These are phyloP conservation scores for Drosophila suboccidentalis DNA, from an alignment of 2,888 invertebrate genomes.

Conservation along the genomic window DNA sequence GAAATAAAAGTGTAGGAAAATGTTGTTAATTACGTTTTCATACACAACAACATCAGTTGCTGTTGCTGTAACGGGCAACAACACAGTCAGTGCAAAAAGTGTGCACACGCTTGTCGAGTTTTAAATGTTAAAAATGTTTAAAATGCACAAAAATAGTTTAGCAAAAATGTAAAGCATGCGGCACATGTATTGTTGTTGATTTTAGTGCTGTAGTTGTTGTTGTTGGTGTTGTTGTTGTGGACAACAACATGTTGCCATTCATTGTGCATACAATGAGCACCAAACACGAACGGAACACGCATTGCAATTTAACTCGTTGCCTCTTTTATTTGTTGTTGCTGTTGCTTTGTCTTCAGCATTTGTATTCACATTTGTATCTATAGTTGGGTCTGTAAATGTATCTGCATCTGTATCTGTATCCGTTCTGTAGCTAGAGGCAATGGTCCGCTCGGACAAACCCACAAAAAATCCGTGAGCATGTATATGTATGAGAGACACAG, in stretches of 20 bases:
- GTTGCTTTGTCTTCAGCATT: conserved; percentile 46
- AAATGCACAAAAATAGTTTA: conserved; percentile 68
- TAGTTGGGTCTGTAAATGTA: conserved; percentile 28
- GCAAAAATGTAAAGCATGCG: conserved; percentile 51
- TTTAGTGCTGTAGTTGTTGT: conserved; percentile 15
- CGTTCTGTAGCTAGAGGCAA: conserved; percentile 37
- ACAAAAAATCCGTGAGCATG: conserved; percentile 12
- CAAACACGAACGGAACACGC: conserved; percentile 63
- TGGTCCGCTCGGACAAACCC: conserved; percentile 13
- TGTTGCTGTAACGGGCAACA: conserved; percentile 27
- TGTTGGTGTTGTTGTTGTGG: conserved; percentile 28
- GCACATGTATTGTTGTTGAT: conserved; percentile 43
- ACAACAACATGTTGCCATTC: conserved; percentile 49
- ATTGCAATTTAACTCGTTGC: conserved; percentile 70
- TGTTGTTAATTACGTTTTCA: conserved; percentile 79
- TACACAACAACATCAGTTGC: conserved; percentile 53
- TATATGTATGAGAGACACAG: conserved; percentile 15
- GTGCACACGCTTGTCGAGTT: conserved; percentile 54
- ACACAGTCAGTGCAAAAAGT: conserved; percentile 69
- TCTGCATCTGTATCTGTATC: conserved; percentile 32
- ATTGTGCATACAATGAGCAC: conserved; percentile 49
- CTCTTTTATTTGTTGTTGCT: conserved; percentile 22
- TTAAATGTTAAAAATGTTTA: conserved; percentile 61
- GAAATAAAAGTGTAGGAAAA: conserved; percentile 58
- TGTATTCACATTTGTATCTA: conserved; percentile 50